These are phyloP conservation scores for Brienomyrus longianalis DNA, from an alignment of 2,113 vertebrate species.

Conservation along the genomic window DNA sequence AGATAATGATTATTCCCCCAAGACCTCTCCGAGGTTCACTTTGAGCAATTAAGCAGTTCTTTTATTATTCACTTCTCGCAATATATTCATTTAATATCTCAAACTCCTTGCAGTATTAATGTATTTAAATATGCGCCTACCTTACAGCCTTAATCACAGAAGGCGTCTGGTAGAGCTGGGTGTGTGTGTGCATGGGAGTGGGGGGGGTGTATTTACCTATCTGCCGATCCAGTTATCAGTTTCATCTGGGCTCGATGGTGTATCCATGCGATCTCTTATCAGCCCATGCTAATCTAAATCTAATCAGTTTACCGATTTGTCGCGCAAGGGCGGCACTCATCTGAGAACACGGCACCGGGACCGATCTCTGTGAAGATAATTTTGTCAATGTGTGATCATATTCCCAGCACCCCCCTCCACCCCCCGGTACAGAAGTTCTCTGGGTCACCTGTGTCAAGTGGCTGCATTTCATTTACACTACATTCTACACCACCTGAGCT, in stretches of 20 bases:
- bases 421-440: conserved; percentile 17
- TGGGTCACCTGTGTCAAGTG: conserved; percentile 64
- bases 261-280: conserved; percentile 50
- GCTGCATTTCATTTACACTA: conserved; percentile 57
- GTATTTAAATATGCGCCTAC: conserved; percentile 55
- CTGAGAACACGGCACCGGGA: conserved; percentile 36
- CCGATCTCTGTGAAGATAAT: conserved; percentile 48
- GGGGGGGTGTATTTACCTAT: conserved; percentile 40
- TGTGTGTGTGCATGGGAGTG: background rate
- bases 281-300: conserved; percentile 48
- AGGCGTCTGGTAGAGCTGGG: conserved; percentile 41
- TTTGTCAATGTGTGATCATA: conserved; percentile 54
- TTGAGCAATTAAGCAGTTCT: conserved; percentile 46
- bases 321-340: conserved; percentile 43
- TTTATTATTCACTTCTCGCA: conserved; percentile 57
- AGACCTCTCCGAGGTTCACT: conserved; percentile 57
- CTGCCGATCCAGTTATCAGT: conserved; percentile 52
- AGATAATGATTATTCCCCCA: conserved; percentile 61
- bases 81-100: conserved; percentile 65
- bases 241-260: conserved; percentile 49
- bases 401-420: conserved; percentile 50
- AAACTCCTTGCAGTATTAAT: conserved; percentile 57
- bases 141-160: conserved; percentile 62
- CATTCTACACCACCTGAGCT: conserved; percentile 31
- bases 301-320: conserved; percentile 55